A percentile compares a stretch with the other conserved stretches of the same genome.
These are phyloP conservation scores for Tipula unca DNA, from an alignment of 2,888 invertebrate genomes.

Conservation along the genomic window DNA sequence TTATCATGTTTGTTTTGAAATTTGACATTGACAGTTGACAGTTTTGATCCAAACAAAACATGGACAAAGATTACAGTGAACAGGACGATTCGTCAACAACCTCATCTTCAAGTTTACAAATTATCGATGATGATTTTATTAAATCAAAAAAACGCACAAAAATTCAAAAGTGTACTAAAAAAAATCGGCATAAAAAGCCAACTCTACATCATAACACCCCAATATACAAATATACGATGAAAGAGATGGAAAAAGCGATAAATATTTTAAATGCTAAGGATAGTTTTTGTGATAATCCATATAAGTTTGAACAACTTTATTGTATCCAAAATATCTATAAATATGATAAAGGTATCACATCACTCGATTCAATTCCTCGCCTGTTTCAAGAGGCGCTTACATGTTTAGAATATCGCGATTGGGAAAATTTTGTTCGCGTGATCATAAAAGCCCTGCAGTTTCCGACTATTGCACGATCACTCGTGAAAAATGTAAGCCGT, in stretches of 20 bases:
- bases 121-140: not conserved
- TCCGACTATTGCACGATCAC: not conserved
- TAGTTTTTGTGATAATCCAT: not conserved
- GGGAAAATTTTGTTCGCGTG: not conserved
- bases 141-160: not conserved
- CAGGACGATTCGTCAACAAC: not conserved
- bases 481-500: not conserved
- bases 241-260: not conserved
- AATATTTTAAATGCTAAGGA: not conserved
- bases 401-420: not conserved
- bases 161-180: not conserved
- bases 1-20: too few relatives aligned
- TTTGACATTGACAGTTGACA: too few relatives aligned
- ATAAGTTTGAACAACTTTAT: not conserved
- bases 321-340: not conserved
- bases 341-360: not conserved
- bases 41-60: too few relatives aligned
- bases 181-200: not conserved
- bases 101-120: not conserved
- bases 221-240: not conserved
- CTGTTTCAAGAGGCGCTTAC: not conserved
- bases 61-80: not conserved
- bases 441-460: not conserved
- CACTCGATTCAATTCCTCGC: not conserved
- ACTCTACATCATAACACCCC: too few relatives aligned